Conservation (phyloP, 2,888 invertebrate species). For the Megastigmus dorsalis region DNA sequence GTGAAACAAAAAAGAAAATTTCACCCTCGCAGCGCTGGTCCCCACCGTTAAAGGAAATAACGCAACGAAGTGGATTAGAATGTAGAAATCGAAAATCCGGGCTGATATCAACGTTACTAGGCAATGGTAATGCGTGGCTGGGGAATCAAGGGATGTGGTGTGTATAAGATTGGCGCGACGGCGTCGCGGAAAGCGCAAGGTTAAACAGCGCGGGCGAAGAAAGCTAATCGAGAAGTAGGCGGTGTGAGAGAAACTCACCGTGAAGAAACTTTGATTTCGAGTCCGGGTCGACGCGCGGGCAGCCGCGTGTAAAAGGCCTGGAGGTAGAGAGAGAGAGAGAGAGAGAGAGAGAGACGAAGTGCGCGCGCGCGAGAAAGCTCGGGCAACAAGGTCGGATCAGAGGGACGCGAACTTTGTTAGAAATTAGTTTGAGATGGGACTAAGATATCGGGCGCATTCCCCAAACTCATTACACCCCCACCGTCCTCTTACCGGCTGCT, state of each 20-base stretch:
- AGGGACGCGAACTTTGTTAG: slow-evolving; percentile 60
- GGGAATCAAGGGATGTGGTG: too few species aligned
- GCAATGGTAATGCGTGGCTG: too few species aligned
- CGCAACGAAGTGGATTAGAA: too few species aligned
- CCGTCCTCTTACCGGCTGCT: slow-evolving; percentile 38
- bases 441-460: slow-evolving; percentile 60
- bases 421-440: slow-evolving; percentile 64
- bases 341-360: background rate
- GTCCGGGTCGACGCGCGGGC: background rate
- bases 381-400: slow-evolving; percentile 14
- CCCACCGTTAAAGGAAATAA: too few species aligned
- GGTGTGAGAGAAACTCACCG: background rate
- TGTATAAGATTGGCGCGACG: too few species aligned
- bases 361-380: background rate
- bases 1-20: background rate
- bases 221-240: slow-evolving; percentile 36
- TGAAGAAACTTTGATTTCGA: slow-evolving; percentile 36
- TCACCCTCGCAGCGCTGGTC: background rate
- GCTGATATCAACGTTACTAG: too few species aligned
- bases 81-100: too few species aligned
- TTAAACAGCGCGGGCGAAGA: slow-evolving; percentile 6
- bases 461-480: slow-evolving; percentile 57
- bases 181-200: too few species aligned
- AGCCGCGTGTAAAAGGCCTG: background rate
- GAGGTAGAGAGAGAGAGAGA: background rate